Conservation (phyloP, 2,888 invertebrate genomes). For the Pristionchus maxplancki region DNA sequence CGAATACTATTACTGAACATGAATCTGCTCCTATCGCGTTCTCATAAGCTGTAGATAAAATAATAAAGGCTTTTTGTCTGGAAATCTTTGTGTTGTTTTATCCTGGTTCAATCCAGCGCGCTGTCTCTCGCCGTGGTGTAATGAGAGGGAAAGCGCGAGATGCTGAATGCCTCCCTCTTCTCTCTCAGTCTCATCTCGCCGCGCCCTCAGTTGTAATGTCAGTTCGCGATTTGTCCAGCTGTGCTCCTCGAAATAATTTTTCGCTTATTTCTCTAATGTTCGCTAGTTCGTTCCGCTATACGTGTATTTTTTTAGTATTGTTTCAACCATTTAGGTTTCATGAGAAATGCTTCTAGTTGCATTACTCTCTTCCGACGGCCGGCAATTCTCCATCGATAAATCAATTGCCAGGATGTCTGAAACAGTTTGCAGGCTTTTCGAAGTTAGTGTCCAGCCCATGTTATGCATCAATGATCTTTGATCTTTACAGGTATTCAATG, state of each 20-base stretch:
- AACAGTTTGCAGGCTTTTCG: background rate
- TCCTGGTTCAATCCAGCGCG: too few relatives aligned
- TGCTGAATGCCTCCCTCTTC: background rate
- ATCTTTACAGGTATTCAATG: background rate
- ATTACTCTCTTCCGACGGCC: background rate
- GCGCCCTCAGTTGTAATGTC: background rate
- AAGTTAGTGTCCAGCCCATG: too few relatives aligned
- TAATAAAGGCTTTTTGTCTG: too few relatives aligned
- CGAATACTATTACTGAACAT: too few relatives aligned
- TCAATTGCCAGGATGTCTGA: background rate
- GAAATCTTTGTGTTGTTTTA: too few relatives aligned
- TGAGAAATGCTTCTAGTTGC: background rate
- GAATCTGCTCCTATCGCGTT: too few relatives aligned
- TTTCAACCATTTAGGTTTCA: background rate
- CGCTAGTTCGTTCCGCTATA: background rate
- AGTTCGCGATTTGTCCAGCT: background rate
- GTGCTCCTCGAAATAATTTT: background rate
- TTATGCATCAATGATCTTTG: too few relatives aligned
- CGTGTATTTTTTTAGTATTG: background rate
- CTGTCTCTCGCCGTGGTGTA: background rate
- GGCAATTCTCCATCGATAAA: background rate
- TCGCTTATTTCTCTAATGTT: background rate
- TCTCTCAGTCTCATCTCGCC: background rate
- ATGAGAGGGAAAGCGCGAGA: background rate
- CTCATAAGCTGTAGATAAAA: too few relatives aligned